A percentile compares a stretch with the other conserved stretches of the same genome.
These are phyloP conservation scores for Hydrocynus forskahlii DNA, from an alignment of 2,797 vertebrate species.

Conservation along the genomic window DNA sequence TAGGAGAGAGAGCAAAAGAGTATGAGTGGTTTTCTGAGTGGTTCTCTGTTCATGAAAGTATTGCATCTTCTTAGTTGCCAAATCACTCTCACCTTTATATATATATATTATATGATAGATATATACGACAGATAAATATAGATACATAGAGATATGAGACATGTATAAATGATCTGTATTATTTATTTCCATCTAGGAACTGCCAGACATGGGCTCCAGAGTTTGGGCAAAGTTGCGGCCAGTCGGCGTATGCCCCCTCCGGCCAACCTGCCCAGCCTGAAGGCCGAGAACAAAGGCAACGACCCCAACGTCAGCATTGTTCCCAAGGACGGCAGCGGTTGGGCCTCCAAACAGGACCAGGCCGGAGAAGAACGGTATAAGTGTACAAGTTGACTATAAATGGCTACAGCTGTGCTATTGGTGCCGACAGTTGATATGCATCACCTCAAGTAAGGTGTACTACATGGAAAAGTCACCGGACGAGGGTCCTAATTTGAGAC, in stretches of 20 bases:
- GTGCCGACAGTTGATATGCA: neutral
- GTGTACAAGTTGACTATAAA: neutral
- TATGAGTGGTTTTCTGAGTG: neutral
- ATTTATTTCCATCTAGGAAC: constrained; percentile 78
- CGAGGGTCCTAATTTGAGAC: too few relatives aligned
- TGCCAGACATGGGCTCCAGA: constrained; percentile 98
- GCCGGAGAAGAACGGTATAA: constrained; percentile 92
- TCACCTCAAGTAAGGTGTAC: neutral
- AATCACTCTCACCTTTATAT: too few relatives aligned
- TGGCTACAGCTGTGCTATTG: neutral
- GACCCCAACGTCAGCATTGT: constrained; percentile 99
- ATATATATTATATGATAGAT: too few relatives aligned
- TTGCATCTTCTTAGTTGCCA: neutral
- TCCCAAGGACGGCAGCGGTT: constrained; percentile 97
- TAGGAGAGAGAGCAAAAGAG: neutral
- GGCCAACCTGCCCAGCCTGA: constrained; percentile 96
- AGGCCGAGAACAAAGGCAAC: constrained; percentile 99
- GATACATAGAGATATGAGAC: too few relatives aligned
- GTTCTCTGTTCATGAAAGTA: neutral
- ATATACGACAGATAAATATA: too few relatives aligned
- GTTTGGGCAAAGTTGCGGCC: constrained; percentile 97
- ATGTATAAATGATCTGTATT: too few relatives aligned
- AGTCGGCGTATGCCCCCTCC: constrained; percentile 98
- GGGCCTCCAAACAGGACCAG: constrained; percentile 94
- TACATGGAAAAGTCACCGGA: too few relatives aligned